These are phyloP conservation scores for Steinernema feltiae DNA, from an alignment of 1,140 invertebrate species.

Conservation along the genomic window DNA sequence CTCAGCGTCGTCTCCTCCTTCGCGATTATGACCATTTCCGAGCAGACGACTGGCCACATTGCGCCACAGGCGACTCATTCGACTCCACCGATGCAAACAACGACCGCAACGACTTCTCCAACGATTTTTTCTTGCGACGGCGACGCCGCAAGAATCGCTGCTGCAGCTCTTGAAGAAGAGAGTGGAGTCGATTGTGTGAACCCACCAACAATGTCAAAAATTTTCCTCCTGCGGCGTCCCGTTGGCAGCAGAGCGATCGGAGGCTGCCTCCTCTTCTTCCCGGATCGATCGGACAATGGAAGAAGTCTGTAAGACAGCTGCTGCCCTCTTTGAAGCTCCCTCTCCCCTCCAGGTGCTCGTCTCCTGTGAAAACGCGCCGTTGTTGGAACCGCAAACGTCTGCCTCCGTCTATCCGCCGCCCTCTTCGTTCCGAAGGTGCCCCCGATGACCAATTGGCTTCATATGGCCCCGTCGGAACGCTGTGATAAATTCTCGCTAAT, in stretches of 20 bases:
- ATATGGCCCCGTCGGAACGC: not conserved
- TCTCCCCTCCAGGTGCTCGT: no score
- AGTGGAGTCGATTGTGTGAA: not conserved
- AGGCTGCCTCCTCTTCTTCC: not conserved
- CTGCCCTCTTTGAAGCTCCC: not conserved
- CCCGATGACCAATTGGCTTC: no score
- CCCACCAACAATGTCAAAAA: slow-evolving; percentile 14
- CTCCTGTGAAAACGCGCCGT: no score
- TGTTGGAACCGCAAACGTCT: not conserved
- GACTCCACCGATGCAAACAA: no score
- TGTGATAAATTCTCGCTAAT: not conserved
- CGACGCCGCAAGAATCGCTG: not conserved
- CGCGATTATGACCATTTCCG: not conserved
- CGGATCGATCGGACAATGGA: slow-evolving; percentile 10
- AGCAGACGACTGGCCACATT: slow-evolving; percentile 5
- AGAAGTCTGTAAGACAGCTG: not conserved
- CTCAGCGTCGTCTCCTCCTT: not conserved
- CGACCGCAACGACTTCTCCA: no score
- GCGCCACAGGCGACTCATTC: slow-evolving; percentile 12
- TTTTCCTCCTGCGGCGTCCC: no score
- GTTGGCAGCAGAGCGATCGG: no score
- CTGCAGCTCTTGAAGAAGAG: not conserved
- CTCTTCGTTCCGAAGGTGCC: not conserved
- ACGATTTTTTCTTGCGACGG: not conserved
- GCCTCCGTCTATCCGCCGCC: not conserved